phyloP scores from a whole-genome alignment of 2,113 vertebrate genomes.

The Struthio camelus region DNA sequence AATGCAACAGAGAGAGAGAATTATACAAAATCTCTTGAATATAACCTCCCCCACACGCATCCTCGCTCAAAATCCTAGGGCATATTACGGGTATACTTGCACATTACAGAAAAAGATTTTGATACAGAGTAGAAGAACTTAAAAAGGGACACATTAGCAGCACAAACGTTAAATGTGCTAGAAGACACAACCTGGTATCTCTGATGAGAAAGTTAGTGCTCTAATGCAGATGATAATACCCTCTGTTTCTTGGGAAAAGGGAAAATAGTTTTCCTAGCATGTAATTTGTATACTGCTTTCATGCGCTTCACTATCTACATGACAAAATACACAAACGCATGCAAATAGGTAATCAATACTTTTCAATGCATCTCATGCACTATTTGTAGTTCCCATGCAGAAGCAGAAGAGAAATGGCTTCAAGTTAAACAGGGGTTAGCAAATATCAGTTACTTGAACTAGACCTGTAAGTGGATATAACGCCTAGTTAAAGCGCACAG shows the following conservation, averaged over 20 bases:
- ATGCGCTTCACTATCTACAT: not conserved
- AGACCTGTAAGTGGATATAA: not conserved
- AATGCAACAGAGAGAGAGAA: not conserved
- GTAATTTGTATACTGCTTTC: not conserved
- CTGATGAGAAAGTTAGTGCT: not conserved
- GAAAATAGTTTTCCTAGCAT: not conserved
- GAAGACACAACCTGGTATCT: not conserved
- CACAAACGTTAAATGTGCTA: not conserved
- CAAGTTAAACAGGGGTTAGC: not conserved
- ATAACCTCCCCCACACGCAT: fast-evolving
- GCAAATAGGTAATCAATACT: not conserved
- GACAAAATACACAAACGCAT: not conserved
- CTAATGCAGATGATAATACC: not conserved
- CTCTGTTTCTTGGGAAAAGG: not conserved
- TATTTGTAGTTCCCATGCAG: not conserved
- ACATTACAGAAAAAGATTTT: not conserved
- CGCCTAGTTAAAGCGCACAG: not conserved
- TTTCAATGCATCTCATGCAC: not conserved
- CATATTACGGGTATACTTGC: not conserved
- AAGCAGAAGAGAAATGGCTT: not conserved
- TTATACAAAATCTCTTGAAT: not conserved
- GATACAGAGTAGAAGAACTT: not conserved
- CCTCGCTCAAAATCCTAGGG: not conserved
- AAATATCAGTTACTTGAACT: not conserved
- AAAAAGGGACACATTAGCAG: not conserved